Evolutionary conservation across 30 jellyfish, hydroid and myxozoan genomes (phyloP), one percentile per base, ranked within the genome.

Genomic region (Aurelia coerulea): DNA sequence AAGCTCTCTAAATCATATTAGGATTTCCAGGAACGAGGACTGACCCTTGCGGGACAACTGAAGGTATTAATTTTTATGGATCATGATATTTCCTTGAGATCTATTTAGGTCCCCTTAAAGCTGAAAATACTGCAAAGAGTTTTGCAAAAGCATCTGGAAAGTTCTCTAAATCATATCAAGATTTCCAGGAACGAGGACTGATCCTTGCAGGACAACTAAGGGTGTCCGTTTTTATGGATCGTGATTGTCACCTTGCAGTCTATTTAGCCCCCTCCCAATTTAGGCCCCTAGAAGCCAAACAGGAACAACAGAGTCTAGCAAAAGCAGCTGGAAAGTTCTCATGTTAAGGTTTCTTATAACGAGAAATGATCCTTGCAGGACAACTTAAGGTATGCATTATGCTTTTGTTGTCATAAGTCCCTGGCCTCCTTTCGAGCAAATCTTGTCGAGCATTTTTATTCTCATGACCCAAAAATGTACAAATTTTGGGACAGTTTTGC

Each of bases 1-100:
- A 94, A 94, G 65, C 85, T 94, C 93, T 94, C 99, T 23, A 96
- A 89, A 73, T 94, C 99, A 8, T 94, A 94, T 56, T 96, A 89
- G 78, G 99, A 94, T 73, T 94, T 94, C 90, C 99, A 94, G 68
- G 96, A 78, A 33, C 74, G 97, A 68, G 97, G 99, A 15, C 80
- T 94, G 62, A 78, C 77, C 17, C 83, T 94, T 29, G 99, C 99
- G 62, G 99, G 99, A 3, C 97, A 94, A 83, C 54, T 94, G 18
- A 94, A 94, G 88, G 96, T 88, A 35, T 16, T 33, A 12, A 18
- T n/a, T 5, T 29, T 29, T 23, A 66, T 23, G 9, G 19, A 29
- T 66, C 42, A 1, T 17, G 51, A 4, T 66, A 33, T 66, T 66
- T 0, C 14, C 42, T 46, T 39, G 14, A 46, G 56, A 46, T 46